Evolutionary conservation across 2,113 vertebrate species (phyloP).

Genomic region (Mungos mungo): DNA sequence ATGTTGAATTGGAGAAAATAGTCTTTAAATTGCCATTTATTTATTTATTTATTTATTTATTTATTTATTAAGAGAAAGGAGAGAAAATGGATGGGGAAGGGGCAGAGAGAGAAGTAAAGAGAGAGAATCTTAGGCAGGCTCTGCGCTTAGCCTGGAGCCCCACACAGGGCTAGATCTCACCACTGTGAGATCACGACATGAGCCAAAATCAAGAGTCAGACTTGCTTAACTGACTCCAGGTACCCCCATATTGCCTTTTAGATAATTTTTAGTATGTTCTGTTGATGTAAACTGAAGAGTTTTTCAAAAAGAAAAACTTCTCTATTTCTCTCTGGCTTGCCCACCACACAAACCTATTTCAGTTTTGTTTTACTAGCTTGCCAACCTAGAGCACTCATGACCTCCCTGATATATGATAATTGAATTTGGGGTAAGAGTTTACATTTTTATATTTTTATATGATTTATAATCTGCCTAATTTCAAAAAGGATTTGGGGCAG

Average conservation of each 20-base stretch:
- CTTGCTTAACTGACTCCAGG: too few relatives aligned
- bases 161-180: too few relatives aligned
- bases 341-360: neutral
- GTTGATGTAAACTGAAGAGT: neutral
- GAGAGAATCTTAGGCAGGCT: too few relatives aligned
- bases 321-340: neutral
- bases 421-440: conserved; percentile 62
- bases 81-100: too few relatives aligned
- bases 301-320: neutral
- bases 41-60: too few relatives aligned
- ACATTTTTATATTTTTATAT: conserved; percentile 56
- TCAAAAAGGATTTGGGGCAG: conserved; percentile 54
- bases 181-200: too few relatives aligned
- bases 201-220: too few relatives aligned
- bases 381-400: neutral
- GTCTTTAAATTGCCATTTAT: conserved; percentile 34
- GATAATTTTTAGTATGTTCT: conserved; percentile 9
- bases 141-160: too few relatives aligned
- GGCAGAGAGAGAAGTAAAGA: too few relatives aligned
- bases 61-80: too few relatives aligned
- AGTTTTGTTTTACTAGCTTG: conserved; percentile 37
- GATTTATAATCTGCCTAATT: conserved; percentile 64
- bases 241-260: neutral
- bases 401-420: conserved; percentile 38
- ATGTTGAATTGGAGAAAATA: neutral